phyloP scores from a whole-genome alignment of 2,888 invertebrate species.

The Trissolcus japonicus region DNA sequence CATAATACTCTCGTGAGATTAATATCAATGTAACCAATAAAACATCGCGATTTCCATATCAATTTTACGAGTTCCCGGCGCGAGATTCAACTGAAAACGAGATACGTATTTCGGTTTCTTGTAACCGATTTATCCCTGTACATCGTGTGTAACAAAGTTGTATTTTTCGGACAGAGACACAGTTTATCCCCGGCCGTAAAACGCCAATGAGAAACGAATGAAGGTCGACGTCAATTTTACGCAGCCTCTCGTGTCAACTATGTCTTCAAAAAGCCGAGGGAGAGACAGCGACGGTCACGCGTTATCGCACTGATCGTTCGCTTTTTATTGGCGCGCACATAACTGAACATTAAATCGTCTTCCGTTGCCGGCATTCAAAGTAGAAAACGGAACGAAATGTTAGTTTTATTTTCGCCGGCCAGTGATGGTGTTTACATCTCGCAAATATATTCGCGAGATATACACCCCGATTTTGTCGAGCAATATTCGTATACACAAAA shows the following conservation, averaged over 20 bases:
- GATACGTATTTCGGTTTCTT: conserved; percentile 9
- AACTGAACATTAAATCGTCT: conserved; percentile 30
- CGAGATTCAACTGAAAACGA: conserved; percentile 5
- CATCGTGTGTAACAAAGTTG: conserved; percentile 5
- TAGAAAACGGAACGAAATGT: conserved; percentile 17
- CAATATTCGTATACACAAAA: conserved; percentile 16
- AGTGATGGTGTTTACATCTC: conserved; percentile 5
- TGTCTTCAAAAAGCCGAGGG: conserved; percentile 23
- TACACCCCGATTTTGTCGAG: conserved; percentile 17
- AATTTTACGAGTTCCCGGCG: conserved; percentile 26
- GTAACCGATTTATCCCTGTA: conserved; percentile 14
- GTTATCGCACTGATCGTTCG: conserved; percentile 36
- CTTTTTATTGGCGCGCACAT: conserved; percentile 33
- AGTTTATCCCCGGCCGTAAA: conserved; percentile 17
- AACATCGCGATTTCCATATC: conserved; percentile 11
- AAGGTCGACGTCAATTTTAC: conserved; percentile 31
- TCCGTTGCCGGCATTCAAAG: conserved; percentile 35
- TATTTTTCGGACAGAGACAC: conserved; percentile 8
- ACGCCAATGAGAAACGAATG: conserved; percentile 28
- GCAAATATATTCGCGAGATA: conserved; percentile 5
- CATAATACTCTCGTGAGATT: conserved; percentile 20
- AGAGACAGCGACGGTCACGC: conserved; percentile 6
- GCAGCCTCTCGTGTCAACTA: conserved; percentile 26
- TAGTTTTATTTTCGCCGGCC: conserved; percentile 37
- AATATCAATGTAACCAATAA: conserved; percentile 32